A percentile compares a stretch with the other conserved stretches of the same genome.
phyloP scores from a whole-genome alignment of 2,888 invertebrate genomes.

The Drosophila nigricruria region DNA sequence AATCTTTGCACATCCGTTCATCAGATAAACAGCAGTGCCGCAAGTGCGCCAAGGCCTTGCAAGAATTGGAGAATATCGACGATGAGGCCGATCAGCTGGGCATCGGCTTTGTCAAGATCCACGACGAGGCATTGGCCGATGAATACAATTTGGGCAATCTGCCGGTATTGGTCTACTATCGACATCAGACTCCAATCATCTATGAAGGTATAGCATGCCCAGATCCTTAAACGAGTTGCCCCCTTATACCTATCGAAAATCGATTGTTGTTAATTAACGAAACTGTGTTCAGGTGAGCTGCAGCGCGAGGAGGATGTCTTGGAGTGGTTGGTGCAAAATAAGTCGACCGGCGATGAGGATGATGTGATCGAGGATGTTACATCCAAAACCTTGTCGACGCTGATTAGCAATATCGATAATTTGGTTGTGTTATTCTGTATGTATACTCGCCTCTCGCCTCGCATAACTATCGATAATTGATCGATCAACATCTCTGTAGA shows the following conservation, averaged over 20 bases:
- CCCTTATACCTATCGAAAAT: constrained; percentile 10
- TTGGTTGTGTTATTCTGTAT: constrained; percentile 96
- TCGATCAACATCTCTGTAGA: constrained; percentile 86
- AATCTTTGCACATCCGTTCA: constrained; percentile 41
- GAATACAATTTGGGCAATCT: constrained; percentile 96
- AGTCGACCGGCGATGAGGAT: constrained; percentile 96
- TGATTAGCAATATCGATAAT: constrained; percentile 95
- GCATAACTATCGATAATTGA: constrained; percentile 5
- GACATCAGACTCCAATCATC: constrained; percentile 97
- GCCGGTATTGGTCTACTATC: constrained; percentile 96
- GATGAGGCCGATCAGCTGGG: constrained; percentile 97
- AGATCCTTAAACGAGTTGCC: not conserved
- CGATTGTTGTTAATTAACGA: constrained; percentile 30
- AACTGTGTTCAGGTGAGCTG: constrained; percentile 89
- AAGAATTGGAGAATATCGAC: constrained; percentile 97
- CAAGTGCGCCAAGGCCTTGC: constrained; percentile 95
- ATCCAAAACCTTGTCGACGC: constrained; percentile 93
- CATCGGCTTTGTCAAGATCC: constrained; percentile 97
- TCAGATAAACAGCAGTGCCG: constrained; percentile 96
- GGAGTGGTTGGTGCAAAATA: constrained; percentile 97
- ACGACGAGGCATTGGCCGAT: constrained; percentile 95
- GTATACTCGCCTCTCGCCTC: constrained; percentile 84
- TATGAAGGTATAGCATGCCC: constrained; percentile 91
- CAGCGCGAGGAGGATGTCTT: constrained; percentile 96
- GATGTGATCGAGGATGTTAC: constrained; percentile 97